Base-by-base conservation (phyloP, 2,888 invertebrate genomes). In the Eretmocerus hayati region DNA sequence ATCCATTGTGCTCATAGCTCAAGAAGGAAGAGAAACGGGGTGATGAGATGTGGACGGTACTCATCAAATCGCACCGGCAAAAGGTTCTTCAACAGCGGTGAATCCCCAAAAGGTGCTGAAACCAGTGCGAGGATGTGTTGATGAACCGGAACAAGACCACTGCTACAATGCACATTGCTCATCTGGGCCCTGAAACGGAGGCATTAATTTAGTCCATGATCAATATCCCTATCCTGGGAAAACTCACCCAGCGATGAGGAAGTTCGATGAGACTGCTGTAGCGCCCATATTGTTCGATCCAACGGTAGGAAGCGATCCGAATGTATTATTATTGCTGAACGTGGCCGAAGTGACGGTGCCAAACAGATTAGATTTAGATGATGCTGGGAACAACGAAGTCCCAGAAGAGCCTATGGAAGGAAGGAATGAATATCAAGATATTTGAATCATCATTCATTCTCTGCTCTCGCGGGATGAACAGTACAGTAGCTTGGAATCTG, bases 51-150 rank as follows among this genome's bases (percentile, higher is more conserved):
- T n/a, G n/a, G n/a, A n/a, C n/a, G n/a, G n/a, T n/a, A n/a, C n/a
- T n/a, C n/a, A n/a, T n/a, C n/a, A n/a, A n/a, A n/a, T n/a, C n/a
- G n/a, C n/a, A n/a, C 73, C 3, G 74, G 72, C 16, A 74, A 56
- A 0, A 90, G 67, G 63, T 88, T 87, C 61, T 86, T 86, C 68
- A 90, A 85, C 1, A 94, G 79, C 0, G 90, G 86, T 30, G 86
- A 86, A 66, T 92, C 90, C 0, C 93, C 92, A 64, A 90, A 94
- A 0, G 93, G 93, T 0, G 87, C 79, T 1, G 86, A 82, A 0
- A 87, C 84, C 33, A 91, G 74, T 0, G 86, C 79, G 46, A 88
- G 69, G 19, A 87, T 84, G 64, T 86, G 84, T 54, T 87, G 86
- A 69, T 84, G 84, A 0, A 84, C 75, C 2, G 77, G 74, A 30